Evolutionary conservation across 2,113 vertebrate species (phyloP), one percentile per base, ranked within the genome.

Genomic region (Dasypus novemcinctus): DNA sequence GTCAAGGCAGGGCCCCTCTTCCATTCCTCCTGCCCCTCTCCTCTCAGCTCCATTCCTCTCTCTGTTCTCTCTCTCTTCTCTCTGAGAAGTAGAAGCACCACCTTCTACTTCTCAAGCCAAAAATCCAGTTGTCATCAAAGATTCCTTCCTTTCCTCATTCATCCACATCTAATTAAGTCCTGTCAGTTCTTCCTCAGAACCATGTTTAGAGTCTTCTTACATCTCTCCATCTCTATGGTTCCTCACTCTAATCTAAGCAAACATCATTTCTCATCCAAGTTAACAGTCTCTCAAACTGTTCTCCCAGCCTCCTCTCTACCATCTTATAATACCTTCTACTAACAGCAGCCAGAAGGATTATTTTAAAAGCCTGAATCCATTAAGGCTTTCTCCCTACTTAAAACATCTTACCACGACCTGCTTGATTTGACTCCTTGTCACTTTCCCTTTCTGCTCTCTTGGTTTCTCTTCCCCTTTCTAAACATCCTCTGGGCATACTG

Each of bases 11-110:
- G 31, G 36, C 57, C 79, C 27, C 38, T 29, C 9, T 12, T 29
- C 23, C 25, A 29, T 4, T 29, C 61, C 27, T 63, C 27, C 25
- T 10, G 21, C 8, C 15, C 36, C 8, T 4, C 57, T 23, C 4
- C n/a, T 36, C 59, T n/a, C 7, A 36, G 29, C 38, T 11, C 5
- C 2, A 0, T 15, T 14, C 29, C 2, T 46, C 8, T 18, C 8
- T 15, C 75, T 20, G 27, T 27, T n/a, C 3, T 29, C 29, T 33
- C 75, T 29, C 31, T 46, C 3, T 27, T n/a, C 3, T 29, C 29
- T 33, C 75, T 29, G 20, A 33, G 1, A 1, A 31, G 59, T 12
- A 36, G 25, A 6, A 41, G 61, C 20, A 6, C 41, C 31, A 2
- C 41, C 5, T 0, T 23, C 84, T 52, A 64, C 52, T 10, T 13